Conservation (phyloP, 37 sponge, comb jelly and placozoan species). For the Ephydatia muelleri region DNA sequence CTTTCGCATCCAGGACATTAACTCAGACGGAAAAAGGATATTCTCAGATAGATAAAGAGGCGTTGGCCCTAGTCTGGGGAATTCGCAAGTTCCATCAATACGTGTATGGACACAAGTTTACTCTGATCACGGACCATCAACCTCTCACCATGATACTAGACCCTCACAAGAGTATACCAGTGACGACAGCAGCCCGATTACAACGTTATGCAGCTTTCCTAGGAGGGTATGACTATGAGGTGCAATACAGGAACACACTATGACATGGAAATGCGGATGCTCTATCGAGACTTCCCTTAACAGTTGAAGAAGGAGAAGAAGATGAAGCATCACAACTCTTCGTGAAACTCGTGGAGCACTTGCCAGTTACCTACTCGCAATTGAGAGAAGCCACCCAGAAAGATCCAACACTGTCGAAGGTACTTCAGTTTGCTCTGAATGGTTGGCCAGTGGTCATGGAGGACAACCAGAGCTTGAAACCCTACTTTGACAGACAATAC, state of each 20-base stretch:
- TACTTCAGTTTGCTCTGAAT: conserved; percentile 11
- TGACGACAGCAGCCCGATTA: conserved; percentile 35
- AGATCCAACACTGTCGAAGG: conserved; percentile 47
- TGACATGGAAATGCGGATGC: conserved; percentile 67
- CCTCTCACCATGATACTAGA: conserved; percentile 43
- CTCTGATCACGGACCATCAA: conserved; percentile 54
- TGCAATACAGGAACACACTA: conserved; percentile 32
- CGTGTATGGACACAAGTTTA: conserved; percentile 62
- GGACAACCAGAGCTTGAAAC: neutral
- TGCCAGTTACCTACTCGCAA: conserved; percentile 19
- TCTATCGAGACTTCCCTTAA: conserved; percentile 41
- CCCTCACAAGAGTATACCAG: conserved; percentile 25
- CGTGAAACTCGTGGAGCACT: neutral
- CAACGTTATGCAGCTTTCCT: conserved; percentile 50
- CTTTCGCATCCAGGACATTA: conserved; percentile 62
- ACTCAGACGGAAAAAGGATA: conserved; percentile 43
- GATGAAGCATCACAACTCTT: neutral
- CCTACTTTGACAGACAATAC: neutral
- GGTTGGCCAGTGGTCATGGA: conserved; percentile 46
- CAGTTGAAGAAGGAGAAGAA: neutral
- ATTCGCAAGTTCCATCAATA: conserved; percentile 58
- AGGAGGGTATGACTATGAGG: conserved; percentile 28
- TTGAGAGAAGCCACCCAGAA: conserved; percentile 4
- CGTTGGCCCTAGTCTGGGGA: conserved; percentile 36
- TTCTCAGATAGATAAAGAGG: conserved; percentile 64